phyloP scores from a whole-genome alignment of 37 sponge, comb jelly and placozoan genomes.

The Amphimedon queenslandica region DNA sequence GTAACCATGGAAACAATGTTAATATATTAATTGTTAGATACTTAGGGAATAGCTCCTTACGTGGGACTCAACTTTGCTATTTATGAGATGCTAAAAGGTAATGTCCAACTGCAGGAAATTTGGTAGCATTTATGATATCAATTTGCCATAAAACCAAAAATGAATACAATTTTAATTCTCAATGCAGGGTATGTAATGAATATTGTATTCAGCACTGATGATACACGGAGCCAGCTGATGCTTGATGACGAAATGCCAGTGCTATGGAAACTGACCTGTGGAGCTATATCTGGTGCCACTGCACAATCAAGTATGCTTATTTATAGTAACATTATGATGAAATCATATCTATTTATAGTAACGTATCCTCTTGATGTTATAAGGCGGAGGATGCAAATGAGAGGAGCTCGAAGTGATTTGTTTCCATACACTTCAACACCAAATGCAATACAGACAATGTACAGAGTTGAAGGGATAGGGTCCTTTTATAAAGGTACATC shows the following conservation, averaged over 20 bases:
- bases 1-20: constrained; percentile 2
- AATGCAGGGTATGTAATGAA: constrained; percentile 13
- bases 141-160: background rate
- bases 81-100: constrained; percentile 70
- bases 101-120: too few species aligned
- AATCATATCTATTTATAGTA: constrained; percentile 12
- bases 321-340: background rate
- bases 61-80: constrained; percentile 75
- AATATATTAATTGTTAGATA: background rate
- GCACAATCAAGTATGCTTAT: constrained; percentile 49
- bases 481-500: constrained; percentile 71
- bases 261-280: constrained; percentile 42
- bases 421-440: constrained; percentile 51
- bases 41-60: constrained; percentile 66
- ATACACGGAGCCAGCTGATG: constrained; percentile 13
- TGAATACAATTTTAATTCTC: background rate
- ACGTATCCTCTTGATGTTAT: constrained; percentile 78
- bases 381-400: constrained; percentile 75
- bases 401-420: constrained; percentile 3
- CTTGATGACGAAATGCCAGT: constrained; percentile 50
- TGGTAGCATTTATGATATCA: background rate
- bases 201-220: background rate
- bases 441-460: constrained; percentile 50
- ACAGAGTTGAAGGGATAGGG: constrained; percentile 33
- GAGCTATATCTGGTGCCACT: constrained; percentile 58